Conservation (phyloP, 2,888 invertebrate genomes). For the Griposia aprilina region DNA sequence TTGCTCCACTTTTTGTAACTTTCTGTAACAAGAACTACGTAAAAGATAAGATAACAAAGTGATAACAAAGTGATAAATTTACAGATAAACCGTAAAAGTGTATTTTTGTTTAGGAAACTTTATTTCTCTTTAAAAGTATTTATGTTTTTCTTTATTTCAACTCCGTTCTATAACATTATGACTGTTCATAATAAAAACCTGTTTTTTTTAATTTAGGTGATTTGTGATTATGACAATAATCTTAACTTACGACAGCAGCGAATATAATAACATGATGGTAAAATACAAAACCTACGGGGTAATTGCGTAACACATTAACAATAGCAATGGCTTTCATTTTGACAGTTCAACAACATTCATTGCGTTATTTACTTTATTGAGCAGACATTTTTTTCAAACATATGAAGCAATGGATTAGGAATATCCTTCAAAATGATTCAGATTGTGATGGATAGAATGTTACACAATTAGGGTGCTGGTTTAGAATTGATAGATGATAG, state of each 20-base stretch:
- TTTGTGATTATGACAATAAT: not conserved
- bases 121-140: not conserved
- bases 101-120: not conserved
- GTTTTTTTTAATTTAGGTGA: not conserved
- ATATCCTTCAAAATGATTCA: too few relatives aligned
- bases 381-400: too few relatives aligned
- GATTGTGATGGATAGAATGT: too few relatives aligned
- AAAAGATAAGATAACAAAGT: conserved; percentile 7
- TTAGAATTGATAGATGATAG: too few relatives aligned
- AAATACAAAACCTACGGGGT: not conserved
- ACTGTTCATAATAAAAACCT: too few relatives aligned
- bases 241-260: too few relatives aligned
- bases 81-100: not conserved
- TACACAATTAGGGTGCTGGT: too few relatives aligned
- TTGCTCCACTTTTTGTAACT: conserved; percentile 16
- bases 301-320: too few relatives aligned
- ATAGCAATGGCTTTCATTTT: too few relatives aligned
- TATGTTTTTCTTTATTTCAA: not conserved
- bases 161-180: not conserved
- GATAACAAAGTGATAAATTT: conserved; percentile 1
- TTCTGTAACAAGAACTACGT: conserved; percentile 17
- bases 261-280: not conserved
- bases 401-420: too few relatives aligned
- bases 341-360: too few relatives aligned
- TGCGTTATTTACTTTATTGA: too few relatives aligned